Conservation (phyloP, 2,113 vertebrate genomes). For the Dicentrarchus labrax region DNA sequence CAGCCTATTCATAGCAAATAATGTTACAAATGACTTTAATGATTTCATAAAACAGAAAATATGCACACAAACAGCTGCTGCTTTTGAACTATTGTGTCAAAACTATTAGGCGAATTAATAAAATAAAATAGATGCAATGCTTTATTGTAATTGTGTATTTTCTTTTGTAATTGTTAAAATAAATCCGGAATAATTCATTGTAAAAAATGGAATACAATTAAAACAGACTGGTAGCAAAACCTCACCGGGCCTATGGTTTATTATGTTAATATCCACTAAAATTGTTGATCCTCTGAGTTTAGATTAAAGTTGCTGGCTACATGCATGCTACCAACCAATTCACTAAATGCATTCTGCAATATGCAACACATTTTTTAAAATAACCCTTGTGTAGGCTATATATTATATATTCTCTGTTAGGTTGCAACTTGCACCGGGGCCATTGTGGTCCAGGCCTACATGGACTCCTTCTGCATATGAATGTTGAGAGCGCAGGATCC, state of each 20-base stretch:
- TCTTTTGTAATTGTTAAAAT: background rate
- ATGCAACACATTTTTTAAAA: background rate
- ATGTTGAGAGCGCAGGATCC: constrained; percentile 69
- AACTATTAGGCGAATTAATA: background rate
- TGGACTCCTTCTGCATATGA: constrained; percentile 62
- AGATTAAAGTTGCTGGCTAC: background rate
- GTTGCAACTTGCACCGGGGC: constrained; percentile 44
- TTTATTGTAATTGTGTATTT: background rate
- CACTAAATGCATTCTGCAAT: background rate
- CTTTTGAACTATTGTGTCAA: background rate
- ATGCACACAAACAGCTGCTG: background rate
- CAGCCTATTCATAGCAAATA: background rate
- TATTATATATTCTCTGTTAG: background rate
- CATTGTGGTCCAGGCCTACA: constrained; percentile 53
- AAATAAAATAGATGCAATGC: background rate
- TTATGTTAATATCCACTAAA: background rate
- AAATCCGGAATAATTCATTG: background rate
- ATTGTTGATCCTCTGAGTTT: background rate
- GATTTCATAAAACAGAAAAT: background rate
- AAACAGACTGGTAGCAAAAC: background rate
- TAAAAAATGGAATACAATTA: background rate
- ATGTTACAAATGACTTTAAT: background rate
- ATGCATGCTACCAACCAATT: background rate
- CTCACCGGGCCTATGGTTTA: background rate
- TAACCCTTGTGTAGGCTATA: too few relatives aligned